phyloP scores from a whole-genome alignment of 2,888 invertebrate genomes.

The Meganola albula region DNA sequence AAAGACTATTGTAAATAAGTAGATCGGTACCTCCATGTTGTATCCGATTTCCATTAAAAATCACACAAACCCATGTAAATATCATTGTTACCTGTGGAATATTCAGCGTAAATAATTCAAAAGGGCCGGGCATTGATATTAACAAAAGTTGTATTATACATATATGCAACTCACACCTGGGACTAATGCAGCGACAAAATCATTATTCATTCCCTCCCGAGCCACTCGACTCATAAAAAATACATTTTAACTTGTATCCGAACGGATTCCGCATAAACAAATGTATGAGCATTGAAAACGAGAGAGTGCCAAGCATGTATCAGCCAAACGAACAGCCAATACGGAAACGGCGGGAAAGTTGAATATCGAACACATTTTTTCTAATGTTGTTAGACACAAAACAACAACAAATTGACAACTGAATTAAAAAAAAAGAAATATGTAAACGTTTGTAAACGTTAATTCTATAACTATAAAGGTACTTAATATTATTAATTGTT shows the following conservation, averaged over 20 bases:
- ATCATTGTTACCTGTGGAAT: slow-evolving; percentile 13
- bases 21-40: too few species aligned
- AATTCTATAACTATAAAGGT: too few species aligned
- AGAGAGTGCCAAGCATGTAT: slow-evolving; percentile 14
- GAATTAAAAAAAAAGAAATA: too few species aligned
- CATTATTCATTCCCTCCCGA: slow-evolving; percentile 35
- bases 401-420: too few species aligned
- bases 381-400: too few species aligned
- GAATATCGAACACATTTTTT: too few species aligned
- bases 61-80: background rate
- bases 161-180: slow-evolving; percentile 31
- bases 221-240: slow-evolving; percentile 27
- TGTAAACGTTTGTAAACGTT: too few species aligned
- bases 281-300: slow-evolving; percentile 26
- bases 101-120: slow-evolving; percentile 17
- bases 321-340: slow-evolving; percentile 23
- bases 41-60: too few species aligned
- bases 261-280: slow-evolving; percentile 31
- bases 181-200: slow-evolving; percentile 33
- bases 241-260: slow-evolving; percentile 28
- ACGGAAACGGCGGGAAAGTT: slow-evolving; percentile 49
- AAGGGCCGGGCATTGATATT: slow-evolving; percentile 17
- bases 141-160: slow-evolving; percentile 24
- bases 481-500: too few species aligned
- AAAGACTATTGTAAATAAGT: too few species aligned